phyloP scores from a whole-genome alignment of 2,113 vertebrate species.

The Micromys minutus region DNA sequence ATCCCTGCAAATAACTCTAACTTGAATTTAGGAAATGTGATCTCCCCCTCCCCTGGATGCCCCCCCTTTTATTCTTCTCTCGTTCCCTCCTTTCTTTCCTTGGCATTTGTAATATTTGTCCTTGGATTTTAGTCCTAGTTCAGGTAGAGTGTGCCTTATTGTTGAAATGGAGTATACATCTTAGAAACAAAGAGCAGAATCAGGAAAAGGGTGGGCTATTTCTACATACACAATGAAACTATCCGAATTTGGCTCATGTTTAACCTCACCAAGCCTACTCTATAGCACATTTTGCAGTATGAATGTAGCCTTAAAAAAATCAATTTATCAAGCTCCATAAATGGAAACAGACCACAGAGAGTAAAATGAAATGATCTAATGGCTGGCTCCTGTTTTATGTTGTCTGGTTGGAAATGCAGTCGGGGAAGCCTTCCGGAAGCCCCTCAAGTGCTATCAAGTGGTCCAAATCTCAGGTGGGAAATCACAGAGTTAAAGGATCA shows the following conservation, averaged over 20 bases:
- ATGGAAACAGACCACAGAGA: slow-evolving; percentile 52
- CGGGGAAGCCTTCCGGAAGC: slow-evolving; percentile 55
- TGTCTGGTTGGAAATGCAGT: slow-evolving; percentile 64
- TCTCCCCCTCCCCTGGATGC: not conserved
- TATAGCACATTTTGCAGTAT: slow-evolving; percentile 39
- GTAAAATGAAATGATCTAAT: slow-evolving; percentile 31
- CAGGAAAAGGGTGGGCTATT: not conserved
- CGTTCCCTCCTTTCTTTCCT: accelerated
- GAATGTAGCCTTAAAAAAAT: slow-evolving; percentile 50
- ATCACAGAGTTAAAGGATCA: slow-evolving; percentile 27
- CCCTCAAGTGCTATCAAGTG: slow-evolving; percentile 8
- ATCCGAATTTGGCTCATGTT: not conserved
- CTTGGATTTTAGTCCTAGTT: slow-evolving; percentile 31
- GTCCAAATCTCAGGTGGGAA: slow-evolving; percentile 42
- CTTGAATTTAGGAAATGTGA: slow-evolving; percentile 54
- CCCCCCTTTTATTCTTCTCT: not conserved
- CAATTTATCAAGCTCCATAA: slow-evolving; percentile 56
- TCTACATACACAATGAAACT: not conserved
- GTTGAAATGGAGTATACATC: not conserved
- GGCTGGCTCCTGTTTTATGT: slow-evolving; percentile 44
- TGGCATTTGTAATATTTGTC: not conserved
- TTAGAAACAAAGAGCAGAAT: slow-evolving; percentile 29
- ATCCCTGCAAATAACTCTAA: slow-evolving; percentile 65
- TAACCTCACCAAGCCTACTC: slow-evolving; percentile 33
- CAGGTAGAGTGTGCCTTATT: not conserved